Percentiles rank a stretch among this genome's conserved stretches.
phyloP scores from a whole-genome alignment of 2,797 vertebrate species.

The Enteromius paludinosus region DNA sequence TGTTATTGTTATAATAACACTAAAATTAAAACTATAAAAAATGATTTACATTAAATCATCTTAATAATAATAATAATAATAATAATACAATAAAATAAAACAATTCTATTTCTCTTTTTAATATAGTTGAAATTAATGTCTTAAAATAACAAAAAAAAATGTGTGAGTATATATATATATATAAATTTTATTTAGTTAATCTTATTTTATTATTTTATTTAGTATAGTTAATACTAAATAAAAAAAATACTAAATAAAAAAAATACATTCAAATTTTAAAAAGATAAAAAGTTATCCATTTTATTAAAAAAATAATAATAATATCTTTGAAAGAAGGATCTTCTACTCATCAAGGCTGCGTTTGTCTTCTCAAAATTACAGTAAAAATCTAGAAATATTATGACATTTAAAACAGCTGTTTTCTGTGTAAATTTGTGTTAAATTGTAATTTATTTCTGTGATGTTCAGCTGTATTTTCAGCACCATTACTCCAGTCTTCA shows the following conservation, averaged over 20 bases:
- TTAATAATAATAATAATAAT: not conserved
- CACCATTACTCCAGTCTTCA: not conserved
- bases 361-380: not conserved
- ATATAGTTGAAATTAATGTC: too few species aligned
- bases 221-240: too few species aligned
- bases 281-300: not conserved
- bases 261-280: not conserved
- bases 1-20: not conserved
- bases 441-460: not conserved
- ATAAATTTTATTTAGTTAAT: too few species aligned
- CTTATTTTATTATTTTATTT: too few species aligned
- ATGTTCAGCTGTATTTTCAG: not conserved
- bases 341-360: not conserved
- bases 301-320: not conserved
- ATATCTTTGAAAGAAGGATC: not conserved
- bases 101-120: too few species aligned
- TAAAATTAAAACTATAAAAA: not conserved
- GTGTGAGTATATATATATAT: too few species aligned
- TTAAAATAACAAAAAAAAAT: too few species aligned
- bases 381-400: not conserved
- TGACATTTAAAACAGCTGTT: not conserved
- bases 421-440: not conserved
- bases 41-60: too few species aligned
- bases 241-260: not conserved
- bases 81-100: not conserved